phyloP scores from a whole-genome alignment of 1,140 invertebrate species.

The Cepaea nemoralis region DNA sequence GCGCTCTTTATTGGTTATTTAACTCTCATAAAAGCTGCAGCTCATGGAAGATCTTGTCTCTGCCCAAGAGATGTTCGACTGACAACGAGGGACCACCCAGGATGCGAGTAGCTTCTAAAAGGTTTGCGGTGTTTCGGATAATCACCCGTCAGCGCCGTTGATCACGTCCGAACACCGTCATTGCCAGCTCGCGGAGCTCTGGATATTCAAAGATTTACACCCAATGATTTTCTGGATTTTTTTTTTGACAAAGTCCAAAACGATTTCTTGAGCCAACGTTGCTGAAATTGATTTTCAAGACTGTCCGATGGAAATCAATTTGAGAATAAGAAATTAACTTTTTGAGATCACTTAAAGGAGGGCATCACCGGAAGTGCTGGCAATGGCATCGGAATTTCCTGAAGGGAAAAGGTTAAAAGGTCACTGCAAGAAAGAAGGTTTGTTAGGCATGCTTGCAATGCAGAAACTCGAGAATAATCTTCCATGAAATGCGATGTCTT shows the following conservation, averaged over 20 bases:
- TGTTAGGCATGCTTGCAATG: background rate
- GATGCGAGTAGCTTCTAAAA: too few species aligned
- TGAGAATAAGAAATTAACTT: background rate
- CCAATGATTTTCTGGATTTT: background rate
- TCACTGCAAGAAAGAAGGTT: background rate
- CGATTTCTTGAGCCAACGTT: background rate
- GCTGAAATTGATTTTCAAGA: constrained; percentile 28
- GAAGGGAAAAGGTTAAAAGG: background rate
- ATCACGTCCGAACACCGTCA: background rate
- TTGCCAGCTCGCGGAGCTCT: background rate
- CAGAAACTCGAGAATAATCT: background rate
- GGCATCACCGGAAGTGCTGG: background rate
- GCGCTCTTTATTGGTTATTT: too few species aligned
- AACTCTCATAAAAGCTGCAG: too few species aligned
- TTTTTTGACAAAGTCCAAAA: background rate
- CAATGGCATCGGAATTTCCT: background rate
- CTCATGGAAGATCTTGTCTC: too few species aligned
- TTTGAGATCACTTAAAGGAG: constrained; percentile 21
- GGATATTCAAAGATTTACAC: background rate
- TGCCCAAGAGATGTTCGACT: too few species aligned
- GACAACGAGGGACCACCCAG: too few species aligned
- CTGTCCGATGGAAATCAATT: constrained; percentile 23
- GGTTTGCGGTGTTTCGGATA: constrained; percentile 1
- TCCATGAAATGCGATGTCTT: background rate
- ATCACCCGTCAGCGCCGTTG: constrained; percentile 7